Evolutionary conservation across 1,140 invertebrate genomes (phyloP), one percentile per base, ranked within the genome.

Genomic region (Drosophila micromelanica): DNA sequence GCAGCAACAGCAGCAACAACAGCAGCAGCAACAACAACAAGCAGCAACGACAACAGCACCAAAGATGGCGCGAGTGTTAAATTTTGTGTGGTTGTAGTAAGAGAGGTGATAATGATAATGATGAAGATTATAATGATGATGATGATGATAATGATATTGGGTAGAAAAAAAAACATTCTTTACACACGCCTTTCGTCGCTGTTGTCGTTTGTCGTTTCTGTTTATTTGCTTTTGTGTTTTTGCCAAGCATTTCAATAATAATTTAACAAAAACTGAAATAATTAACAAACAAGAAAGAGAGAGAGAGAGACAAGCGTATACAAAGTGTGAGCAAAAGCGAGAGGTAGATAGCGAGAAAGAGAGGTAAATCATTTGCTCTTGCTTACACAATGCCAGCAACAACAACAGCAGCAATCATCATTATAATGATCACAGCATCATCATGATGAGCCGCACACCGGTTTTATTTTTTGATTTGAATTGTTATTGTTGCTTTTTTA

Each of bases 181-280:
- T 67, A 74, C 78, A 76, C 75, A 89, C 78, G 82, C 78, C 65
- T 77, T 68, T 78, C 49, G 73, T 61, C 48, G 54, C 48, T 40
- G 43, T 48, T 32, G 61, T 13, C 64, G 59, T 17, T 43, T 43
- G 72, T 35, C 54, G 59, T 15, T 51, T 56, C 48, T 49, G 55
- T 15, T 48, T 57, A 42, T 59, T 60, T 70, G 59, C 20, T 59
- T 56, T 55, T 73, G 71, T 56, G 63, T 73, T 61, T 79, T 69
- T 61, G 64, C 78, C 74, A 87, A 84, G 81, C 79, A 84, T 89
- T 87, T 87, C 60, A 89, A 87, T 89, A 72, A 76, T 76, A 74
- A 84, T 87, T 79, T 77, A 89, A 79, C 84, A 87, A 86, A 78
- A 89, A 82, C 76, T 77, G 64, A 89, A 89, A 89, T 89, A 87